Base-by-base conservation (phyloP, 2,888 invertebrate species). In the Leptodirus hochenwartii region DNA sequence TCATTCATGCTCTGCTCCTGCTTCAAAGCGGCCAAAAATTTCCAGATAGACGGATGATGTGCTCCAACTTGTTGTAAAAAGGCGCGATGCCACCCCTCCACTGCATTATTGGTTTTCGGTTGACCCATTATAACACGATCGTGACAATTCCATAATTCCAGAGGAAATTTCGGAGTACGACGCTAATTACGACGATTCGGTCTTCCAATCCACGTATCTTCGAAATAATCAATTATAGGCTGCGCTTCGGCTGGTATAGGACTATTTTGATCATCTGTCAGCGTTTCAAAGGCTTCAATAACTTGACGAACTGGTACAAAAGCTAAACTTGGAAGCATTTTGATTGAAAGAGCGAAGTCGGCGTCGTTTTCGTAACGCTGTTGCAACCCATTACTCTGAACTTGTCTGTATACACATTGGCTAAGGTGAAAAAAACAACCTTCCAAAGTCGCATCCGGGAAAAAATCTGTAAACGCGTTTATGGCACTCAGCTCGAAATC, bases 31-130 rank as follows among this genome's bases (percentile, higher is more conserved):
- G 26, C 15, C 14, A 37, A 25, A 30, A 37, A 34, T 22, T 31
- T 29, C 31, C 33, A 36, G 10, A 35, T 29, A 31, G 23, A 32
- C n/a, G 29, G 34, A 20, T 34, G 34, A 22, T 20, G 22, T n/a
- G 31, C 31, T 10, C 25, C 10, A 14, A 35, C 10, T 25, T 36
- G 27, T 5, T 29, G 15, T 17, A 31, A 15, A 26, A 36, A 36
- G 10, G 27, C 33, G 15, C 30, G 25, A 22, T 38, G 37, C 32
- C 35, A 35, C 12, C 35, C 35, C 34, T 38, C 37, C 2, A 38
- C 34, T 13, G 14, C 17, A 25, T 38, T 38, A 24, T 34, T 36
- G 10, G 31, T 34, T 31, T 28, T 28, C n/a, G n/a, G n/a, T n/a
- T n/a, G n/a, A 12, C 28, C 9, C 17, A 6, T 13, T 12, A 8